These are phyloP conservation scores for Trissonchulus sp. DNA, from an alignment of 2,888 invertebrate genomes.

Conservation along the genomic window DNA sequence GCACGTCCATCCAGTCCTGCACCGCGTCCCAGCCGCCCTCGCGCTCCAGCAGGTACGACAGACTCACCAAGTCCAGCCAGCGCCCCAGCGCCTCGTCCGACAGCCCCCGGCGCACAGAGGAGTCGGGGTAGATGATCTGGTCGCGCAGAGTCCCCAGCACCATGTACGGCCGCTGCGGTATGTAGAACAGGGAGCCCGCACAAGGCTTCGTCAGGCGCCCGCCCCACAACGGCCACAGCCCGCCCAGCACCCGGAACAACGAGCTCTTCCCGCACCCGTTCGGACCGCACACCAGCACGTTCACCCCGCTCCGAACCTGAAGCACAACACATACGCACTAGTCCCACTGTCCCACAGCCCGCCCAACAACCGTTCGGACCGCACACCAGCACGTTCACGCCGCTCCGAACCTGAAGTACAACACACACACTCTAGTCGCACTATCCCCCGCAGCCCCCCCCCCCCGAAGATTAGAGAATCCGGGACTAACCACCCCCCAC, in stretches of 20 bases:
- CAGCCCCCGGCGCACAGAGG: constrained; percentile 63
- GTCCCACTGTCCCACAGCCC: too few species aligned
- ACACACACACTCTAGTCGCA: constrained; percentile 67
- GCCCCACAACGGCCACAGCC: constrained; percentile 57
- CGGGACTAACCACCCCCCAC: too few species aligned
- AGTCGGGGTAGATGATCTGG: constrained; percentile 93
- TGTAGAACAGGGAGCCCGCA: constrained; percentile 54
- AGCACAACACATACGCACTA: too few species aligned
- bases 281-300: constrained; percentile 57
- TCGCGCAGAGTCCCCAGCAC: constrained; percentile 84
- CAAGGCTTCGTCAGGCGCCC: constrained; percentile 53
- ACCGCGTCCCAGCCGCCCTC: constrained; percentile 67
- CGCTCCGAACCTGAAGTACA: too few species aligned
- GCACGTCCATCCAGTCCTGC: constrained; percentile 77
- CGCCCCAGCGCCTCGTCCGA: constrained; percentile 70
- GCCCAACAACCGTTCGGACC: constrained; percentile 83
- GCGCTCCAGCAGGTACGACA: too few species aligned
- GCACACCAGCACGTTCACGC: constrained; percentile 90
- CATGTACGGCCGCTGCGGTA: constrained; percentile 77
- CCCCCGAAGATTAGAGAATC: too few species aligned
- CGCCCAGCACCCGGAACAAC: constrained; percentile 57
- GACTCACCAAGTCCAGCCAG: too few species aligned
- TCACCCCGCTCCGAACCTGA: constrained; percentile 67
- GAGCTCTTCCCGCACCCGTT: constrained; percentile 59
- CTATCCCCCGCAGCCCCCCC: constrained; percentile 70